phyloP scores from a whole-genome alignment of 1,140 invertebrate genomes.

The Gryllus bimaculatus region DNA sequence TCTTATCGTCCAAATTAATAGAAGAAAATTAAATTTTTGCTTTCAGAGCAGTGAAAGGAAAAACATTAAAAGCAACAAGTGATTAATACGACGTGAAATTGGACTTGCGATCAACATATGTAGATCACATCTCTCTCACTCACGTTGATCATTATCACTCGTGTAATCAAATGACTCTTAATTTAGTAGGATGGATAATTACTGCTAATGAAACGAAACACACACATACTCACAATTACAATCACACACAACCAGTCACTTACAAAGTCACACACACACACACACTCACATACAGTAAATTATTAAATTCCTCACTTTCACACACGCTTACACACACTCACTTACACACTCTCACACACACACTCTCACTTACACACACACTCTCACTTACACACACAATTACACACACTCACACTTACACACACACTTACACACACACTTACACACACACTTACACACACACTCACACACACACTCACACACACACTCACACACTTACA shows the following conservation, averaged over 20 bases:
- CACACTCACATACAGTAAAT: not conserved
- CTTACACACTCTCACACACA: not conserved
- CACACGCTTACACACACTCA: not conserved
- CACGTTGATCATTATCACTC: no score
- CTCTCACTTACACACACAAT: not conserved
- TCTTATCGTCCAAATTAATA: no score
- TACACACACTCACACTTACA: not conserved
- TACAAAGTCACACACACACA: not conserved
- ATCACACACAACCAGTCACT: not conserved
- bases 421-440: not conserved
- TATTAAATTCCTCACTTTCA: no score
- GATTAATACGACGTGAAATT: no score
- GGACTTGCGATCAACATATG: no score
- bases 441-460: not conserved
- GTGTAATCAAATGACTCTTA: no score
- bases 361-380: not conserved
- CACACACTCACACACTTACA: not conserved
- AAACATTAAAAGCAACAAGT: no score
- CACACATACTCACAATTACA: not conserved
- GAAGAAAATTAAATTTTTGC: no score
- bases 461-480: not conserved
- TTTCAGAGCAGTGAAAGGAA: no score
- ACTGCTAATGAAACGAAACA: not conserved
- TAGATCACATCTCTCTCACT: no score
- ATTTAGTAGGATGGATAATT: no score